Percentiles rank a stretch among this genome's conserved stretches.
Evolutionary conservation across 2,888 invertebrate species (phyloP).

Genomic region (Exephanes ischioxanthus): DNA sequence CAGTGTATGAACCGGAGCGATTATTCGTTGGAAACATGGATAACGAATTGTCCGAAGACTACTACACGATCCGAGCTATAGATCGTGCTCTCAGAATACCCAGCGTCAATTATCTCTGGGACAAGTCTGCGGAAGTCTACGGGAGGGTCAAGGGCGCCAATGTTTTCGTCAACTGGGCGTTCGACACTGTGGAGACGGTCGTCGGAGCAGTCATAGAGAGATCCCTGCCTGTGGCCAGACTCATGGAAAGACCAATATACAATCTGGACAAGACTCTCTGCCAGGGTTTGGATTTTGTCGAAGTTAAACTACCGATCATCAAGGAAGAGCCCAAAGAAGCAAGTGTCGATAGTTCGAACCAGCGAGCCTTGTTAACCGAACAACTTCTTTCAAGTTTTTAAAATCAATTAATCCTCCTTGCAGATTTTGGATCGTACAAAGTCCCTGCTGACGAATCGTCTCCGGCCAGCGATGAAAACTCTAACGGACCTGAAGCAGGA

Average conservation of each 20-base stretch:
- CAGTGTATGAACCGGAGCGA: slow-evolving; percentile 7
- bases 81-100: slow-evolving; percentile 87
- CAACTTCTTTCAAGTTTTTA: not conserved
- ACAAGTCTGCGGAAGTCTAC: slow-evolving; percentile 87
- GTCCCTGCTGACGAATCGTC: slow-evolving; percentile 76
- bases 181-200: slow-evolving; percentile 88
- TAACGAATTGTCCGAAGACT: slow-evolving; percentile 71
- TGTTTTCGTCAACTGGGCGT: slow-evolving; percentile 89
- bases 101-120: slow-evolving; percentile 87
- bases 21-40: slow-evolving; percentile 70
- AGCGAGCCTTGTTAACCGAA: not conserved
- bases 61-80: slow-evolving; percentile 85
- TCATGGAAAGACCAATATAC: slow-evolving; percentile 86
- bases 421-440: slow-evolving; percentile 82
- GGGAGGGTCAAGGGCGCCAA: slow-evolving; percentile 88
- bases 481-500: slow-evolving; percentile 77
- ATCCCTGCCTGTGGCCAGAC: slow-evolving; percentile 79
- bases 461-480: slow-evolving; percentile 79
- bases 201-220: slow-evolving; percentile 76
- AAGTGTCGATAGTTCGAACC: slow-evolving; percentile 11
- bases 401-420: slow-evolving; percentile 29
- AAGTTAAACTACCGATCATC: slow-evolving; percentile 89
- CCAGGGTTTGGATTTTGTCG: slow-evolving; percentile 88
- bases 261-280: slow-evolving; percentile 89
- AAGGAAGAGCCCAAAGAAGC: slow-evolving; percentile 87